Conservation (phyloP, 2,797 vertebrate species). For the Semaprochilodus insignis region DNA sequence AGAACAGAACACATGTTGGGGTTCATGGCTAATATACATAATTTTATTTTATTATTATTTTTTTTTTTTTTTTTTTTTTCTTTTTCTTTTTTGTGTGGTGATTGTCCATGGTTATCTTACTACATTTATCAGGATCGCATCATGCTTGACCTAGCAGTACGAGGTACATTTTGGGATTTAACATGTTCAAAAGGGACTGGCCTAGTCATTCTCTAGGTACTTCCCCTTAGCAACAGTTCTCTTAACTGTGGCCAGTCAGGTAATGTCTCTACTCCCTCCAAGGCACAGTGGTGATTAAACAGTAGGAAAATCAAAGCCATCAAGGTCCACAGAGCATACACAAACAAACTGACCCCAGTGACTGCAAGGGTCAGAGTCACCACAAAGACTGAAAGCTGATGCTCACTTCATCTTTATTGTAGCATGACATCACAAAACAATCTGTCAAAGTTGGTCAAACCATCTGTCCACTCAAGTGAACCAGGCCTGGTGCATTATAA, state of each 20-base stretch:
- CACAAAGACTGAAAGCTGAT: neutral
- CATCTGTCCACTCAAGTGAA: slow-evolving; percentile 69
- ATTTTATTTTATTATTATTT: too few species aligned
- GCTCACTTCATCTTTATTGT: neutral
- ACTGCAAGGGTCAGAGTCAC: neutral
- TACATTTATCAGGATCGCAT: neutral
- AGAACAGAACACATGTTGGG: neutral
- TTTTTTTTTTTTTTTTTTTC: neutral
- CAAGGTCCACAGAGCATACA: neutral
- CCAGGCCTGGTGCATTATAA: slow-evolving; percentile 21
- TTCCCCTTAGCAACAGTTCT: slow-evolving; percentile 77
- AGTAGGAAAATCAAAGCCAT: slow-evolving; percentile 39
- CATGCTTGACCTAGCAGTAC: neutral
- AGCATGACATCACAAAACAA: slow-evolving; percentile 17
- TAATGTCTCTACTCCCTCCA: slow-evolving; percentile 42
- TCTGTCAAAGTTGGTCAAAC: slow-evolving; percentile 62
- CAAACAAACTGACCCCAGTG: neutral
- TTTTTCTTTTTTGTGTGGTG: neutral
- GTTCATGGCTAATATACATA: neutral
- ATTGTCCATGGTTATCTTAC: neutral
- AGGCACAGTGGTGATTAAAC: slow-evolving; percentile 66
- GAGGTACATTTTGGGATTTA: neutral
- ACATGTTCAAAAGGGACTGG: neutral
- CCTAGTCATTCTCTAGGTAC: slow-evolving; percentile 40
- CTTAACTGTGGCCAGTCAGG: slow-evolving; percentile 69